Conservation (phyloP, 2,113 vertebrate species). For the Cephalopterus ornatus region DNA sequence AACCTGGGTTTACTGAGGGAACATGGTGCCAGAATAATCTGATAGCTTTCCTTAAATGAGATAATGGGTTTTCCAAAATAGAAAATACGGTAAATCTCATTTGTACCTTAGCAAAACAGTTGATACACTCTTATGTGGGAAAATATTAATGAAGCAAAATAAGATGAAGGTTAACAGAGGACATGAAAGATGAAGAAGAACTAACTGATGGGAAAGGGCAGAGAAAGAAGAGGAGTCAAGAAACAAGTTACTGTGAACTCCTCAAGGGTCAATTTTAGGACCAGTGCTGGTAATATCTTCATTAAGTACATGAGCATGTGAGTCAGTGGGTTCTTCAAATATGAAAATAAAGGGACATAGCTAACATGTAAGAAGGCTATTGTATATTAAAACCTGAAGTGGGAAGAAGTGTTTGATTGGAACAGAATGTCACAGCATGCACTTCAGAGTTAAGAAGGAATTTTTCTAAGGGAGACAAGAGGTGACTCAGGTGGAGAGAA, state of each 20-base stretch:
- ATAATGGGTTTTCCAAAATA: constrained; percentile 10
- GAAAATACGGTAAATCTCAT: background rate
- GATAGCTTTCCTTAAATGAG: background rate
- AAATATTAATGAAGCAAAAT: background rate
- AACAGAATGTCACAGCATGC: background rate
- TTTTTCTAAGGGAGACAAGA: background rate
- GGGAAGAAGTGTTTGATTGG: background rate
- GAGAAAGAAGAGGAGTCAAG: background rate
- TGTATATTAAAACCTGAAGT: background rate
- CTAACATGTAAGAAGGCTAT: background rate
- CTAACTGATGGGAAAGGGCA: background rate
- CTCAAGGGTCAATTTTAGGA: background rate
- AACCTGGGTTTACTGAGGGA: background rate
- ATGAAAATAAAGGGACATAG: background rate
- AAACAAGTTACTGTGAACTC: background rate
- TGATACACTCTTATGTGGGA: background rate
- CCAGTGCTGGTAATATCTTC: background rate
- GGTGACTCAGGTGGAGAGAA: background rate
- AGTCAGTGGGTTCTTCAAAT: background rate
- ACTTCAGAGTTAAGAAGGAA: background rate
- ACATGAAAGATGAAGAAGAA: background rate
- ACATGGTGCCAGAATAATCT: background rate
- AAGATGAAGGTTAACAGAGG: background rate
- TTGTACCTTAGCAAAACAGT: background rate
- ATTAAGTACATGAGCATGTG: background rate